phyloP scores from a whole-genome alignment of 2,113 vertebrate genomes.

The Leucoraja erinaceus region DNA sequence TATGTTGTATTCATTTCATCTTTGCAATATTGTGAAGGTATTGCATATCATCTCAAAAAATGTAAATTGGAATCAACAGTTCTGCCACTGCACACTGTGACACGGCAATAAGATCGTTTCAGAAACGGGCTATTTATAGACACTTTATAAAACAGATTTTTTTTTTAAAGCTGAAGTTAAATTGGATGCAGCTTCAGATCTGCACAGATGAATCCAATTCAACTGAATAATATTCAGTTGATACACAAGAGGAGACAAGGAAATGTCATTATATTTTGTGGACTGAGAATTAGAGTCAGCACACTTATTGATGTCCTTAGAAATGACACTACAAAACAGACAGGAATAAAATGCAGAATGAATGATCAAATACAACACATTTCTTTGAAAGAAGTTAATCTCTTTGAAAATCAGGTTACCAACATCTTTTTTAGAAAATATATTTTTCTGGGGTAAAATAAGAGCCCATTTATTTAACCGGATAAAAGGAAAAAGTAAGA shows the following conservation, averaged over 20 bases:
- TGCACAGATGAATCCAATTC: constrained; percentile 35
- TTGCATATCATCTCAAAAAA: not conserved
- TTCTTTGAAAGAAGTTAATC: constrained; percentile 1
- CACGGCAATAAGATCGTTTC: constrained; percentile 15
- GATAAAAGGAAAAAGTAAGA: not conserved
- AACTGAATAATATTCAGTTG: constrained; percentile 21
- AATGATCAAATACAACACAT: constrained; percentile 16
- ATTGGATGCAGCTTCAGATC: constrained; percentile 22
- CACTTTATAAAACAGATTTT: not conserved
- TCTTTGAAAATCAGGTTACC: not conserved
- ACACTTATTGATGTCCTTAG: constrained; percentile 23
- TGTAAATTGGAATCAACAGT: constrained; percentile 26
- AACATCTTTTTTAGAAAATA: not conserved
- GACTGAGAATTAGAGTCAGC: constrained; percentile 3
- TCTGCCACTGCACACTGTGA: not conserved
- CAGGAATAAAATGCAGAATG: not conserved
- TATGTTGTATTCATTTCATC: not conserved
- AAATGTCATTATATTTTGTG: constrained; percentile 30
- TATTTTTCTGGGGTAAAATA: not conserved
- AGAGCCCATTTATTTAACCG: not conserved
- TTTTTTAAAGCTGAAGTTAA: constrained; percentile 26
- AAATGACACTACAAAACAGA: constrained; percentile 7
- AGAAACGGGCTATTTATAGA: constrained; percentile 32
- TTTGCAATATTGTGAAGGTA: constrained; percentile 11
- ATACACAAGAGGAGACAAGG: constrained; percentile 13